Percentiles rank a stretch among this genome's conserved stretches.
These are phyloP conservation scores for Dicycla oo DNA, from an alignment of 2,888 invertebrate species.

Conservation along the genomic window DNA sequence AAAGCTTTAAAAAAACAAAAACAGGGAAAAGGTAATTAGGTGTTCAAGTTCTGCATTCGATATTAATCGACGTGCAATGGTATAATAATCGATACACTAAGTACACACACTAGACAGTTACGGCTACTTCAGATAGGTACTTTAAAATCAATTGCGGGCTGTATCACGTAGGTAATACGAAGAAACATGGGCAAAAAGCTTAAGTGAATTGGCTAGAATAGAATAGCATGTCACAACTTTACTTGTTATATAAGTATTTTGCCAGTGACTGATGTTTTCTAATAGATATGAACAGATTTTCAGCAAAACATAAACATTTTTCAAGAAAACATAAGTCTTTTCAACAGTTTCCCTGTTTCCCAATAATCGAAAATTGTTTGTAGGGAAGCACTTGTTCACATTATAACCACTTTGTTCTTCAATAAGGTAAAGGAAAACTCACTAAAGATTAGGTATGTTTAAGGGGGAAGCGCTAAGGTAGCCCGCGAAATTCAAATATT, in stretches of 20 bases:
- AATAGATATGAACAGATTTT: background rate
- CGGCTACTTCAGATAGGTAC: slow-evolving; percentile 6
- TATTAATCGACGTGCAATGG: slow-evolving; percentile 32
- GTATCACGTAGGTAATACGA: slow-evolving; percentile 28
- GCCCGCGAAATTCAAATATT: too few species aligned
- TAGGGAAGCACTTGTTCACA: too few species aligned
- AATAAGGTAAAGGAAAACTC: background rate
- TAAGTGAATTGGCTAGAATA: slow-evolving; percentile 1
- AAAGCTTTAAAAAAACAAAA: background rate
- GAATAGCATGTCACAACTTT: background rate
- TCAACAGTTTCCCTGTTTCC: too few species aligned
- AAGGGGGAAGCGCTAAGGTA: too few species aligned
- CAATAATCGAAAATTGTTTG: too few species aligned
- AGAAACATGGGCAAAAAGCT: background rate
- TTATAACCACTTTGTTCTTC: too few species aligned
- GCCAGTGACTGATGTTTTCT: background rate
- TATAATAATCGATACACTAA: slow-evolving; percentile 22
- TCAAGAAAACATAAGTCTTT: too few species aligned
- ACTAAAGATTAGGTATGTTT: background rate
- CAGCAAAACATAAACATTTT: too few species aligned
- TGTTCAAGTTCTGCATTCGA: slow-evolving; percentile 23
- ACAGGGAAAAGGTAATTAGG: slow-evolving; percentile 18
- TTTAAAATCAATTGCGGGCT: slow-evolving; percentile 33
- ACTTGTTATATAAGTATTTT: background rate
- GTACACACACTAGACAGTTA: slow-evolving; percentile 18